A percentile compares a stretch with the other conserved stretches of the same genome.
Evolutionary conservation across 2,113 vertebrate species (phyloP).

Genomic region (Gambusia affinis): DNA sequence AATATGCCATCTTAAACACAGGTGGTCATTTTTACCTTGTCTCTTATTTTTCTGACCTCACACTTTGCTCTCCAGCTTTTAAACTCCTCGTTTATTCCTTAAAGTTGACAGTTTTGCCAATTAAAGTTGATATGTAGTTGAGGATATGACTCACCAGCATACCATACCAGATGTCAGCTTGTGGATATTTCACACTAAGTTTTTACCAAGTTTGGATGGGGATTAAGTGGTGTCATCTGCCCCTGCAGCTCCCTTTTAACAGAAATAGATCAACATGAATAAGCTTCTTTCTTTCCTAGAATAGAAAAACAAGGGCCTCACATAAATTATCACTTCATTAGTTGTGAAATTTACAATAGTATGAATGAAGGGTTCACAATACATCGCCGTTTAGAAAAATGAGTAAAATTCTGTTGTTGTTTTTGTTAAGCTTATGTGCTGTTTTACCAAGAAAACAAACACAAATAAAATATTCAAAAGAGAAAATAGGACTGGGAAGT

Average conservation of each 20-base stretch:
- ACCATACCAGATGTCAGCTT: conserved; percentile 15
- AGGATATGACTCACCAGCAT: conserved; percentile 47
- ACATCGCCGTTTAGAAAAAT: neutral
- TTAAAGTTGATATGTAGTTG: conserved; percentile 22
- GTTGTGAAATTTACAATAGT: neutral
- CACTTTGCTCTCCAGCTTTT: conserved; percentile 6
- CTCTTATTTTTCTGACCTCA: neutral
- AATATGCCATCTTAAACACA: neutral
- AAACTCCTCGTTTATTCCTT: neutral
- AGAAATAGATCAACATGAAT: neutral
- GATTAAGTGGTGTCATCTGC: conserved; percentile 9
- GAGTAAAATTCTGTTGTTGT: neutral
- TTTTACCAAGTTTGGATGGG: conserved; percentile 2
- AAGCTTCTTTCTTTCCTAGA: neutral
- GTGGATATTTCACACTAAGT: conserved; percentile 29
- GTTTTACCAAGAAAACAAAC: too few species aligned
- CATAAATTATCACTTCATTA: neutral
- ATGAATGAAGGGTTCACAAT: neutral
- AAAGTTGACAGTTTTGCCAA: conserved; percentile 35
- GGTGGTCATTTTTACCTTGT: neutral
- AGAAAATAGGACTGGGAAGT: neutral
- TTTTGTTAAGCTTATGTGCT: neutral
- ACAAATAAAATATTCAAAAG: neutral
- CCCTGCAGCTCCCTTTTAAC: neutral
- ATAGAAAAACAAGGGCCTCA: neutral